These are phyloP conservation scores for Forbesichthys papilliferus DNA, from an alignment of 2,113 vertebrate genomes.

Conservation along the genomic window DNA sequence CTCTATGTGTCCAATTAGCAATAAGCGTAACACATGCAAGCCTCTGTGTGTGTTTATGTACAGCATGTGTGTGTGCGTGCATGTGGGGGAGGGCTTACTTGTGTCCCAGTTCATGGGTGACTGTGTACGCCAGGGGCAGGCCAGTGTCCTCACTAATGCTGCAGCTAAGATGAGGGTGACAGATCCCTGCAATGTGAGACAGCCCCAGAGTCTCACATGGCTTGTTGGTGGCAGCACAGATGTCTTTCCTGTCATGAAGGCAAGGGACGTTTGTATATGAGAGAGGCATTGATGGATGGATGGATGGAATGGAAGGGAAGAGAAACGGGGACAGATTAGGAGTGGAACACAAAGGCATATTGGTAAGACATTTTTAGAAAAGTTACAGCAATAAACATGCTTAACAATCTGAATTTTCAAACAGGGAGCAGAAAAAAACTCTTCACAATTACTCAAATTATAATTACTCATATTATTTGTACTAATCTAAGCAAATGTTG, in stretches of 20 bases:
- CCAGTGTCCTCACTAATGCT: constrained; percentile 94
- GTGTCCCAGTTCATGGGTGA: constrained; percentile 95
- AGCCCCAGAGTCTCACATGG: constrained; percentile 96
- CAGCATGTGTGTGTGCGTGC: neutral
- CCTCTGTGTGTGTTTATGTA: neutral
- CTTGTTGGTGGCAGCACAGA: constrained; percentile 88
- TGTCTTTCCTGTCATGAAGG: constrained; percentile 85
- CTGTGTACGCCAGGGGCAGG: constrained; percentile 91
- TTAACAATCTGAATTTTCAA: too few species aligned
- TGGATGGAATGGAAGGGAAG: neutral
- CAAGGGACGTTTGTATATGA: neutral
- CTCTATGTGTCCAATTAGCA: too few species aligned
- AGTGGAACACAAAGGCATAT: neutral
- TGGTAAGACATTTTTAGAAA: neutral
- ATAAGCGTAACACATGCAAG: too few species aligned
- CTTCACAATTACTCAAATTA: too few species aligned
- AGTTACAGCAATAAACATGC: neutral
- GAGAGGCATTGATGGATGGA: neutral
- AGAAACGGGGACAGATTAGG: neutral
- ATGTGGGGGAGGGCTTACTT: constrained; percentile 78
- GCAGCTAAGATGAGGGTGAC: constrained; percentile 92
- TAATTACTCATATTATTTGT: too few species aligned
- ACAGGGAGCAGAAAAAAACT: too few species aligned
- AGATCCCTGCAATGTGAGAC: constrained; percentile 94
- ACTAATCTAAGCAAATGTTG: too few species aligned